These are phyloP conservation scores for Hirtodrosophila cameraria DNA, from an alignment of 2,888 invertebrate genomes.

Conservation along the genomic window DNA sequence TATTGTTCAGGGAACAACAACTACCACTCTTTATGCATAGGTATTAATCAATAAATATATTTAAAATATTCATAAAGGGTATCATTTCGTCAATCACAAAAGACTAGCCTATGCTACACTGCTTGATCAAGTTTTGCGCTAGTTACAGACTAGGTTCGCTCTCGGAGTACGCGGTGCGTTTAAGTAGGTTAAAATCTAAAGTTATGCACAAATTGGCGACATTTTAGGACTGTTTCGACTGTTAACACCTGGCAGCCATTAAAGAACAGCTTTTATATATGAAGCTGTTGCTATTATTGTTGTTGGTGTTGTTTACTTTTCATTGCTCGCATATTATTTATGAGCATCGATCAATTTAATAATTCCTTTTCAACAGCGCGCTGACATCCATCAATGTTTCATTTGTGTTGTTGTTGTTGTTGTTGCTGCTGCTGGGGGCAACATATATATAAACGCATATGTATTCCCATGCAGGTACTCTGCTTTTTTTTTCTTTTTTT, in stretches of 20 bases:
- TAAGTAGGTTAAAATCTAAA: neutral
- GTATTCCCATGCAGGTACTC: neutral
- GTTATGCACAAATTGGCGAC: neutral
- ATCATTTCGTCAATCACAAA: too few species aligned
- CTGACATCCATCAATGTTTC: conserved; percentile 54
- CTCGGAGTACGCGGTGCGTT: too few species aligned
- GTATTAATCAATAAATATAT: too few species aligned
- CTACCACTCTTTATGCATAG: too few species aligned
- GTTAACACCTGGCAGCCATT: conserved; percentile 1
- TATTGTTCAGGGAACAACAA: too few species aligned
- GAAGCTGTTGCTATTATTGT: conserved; percentile 31
- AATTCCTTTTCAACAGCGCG: conserved; percentile 52
- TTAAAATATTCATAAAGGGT: too few species aligned
- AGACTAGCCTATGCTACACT: too few species aligned
- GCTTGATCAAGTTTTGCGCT: neutral
- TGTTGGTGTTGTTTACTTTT: conserved; percentile 9
- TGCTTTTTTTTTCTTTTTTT: neutral
- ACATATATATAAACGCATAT: neutral
- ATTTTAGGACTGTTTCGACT: conserved; percentile 5
- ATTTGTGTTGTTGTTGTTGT: conserved; percentile 3
- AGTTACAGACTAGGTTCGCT: neutral
- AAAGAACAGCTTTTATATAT: too few species aligned
- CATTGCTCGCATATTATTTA: conserved; percentile 40
- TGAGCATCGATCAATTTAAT: conserved; percentile 61
- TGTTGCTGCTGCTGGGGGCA: neutral